Evolutionary conservation across 2,888 invertebrate genomes (phyloP).

Genomic region (Laspeyria flexula): DNA sequence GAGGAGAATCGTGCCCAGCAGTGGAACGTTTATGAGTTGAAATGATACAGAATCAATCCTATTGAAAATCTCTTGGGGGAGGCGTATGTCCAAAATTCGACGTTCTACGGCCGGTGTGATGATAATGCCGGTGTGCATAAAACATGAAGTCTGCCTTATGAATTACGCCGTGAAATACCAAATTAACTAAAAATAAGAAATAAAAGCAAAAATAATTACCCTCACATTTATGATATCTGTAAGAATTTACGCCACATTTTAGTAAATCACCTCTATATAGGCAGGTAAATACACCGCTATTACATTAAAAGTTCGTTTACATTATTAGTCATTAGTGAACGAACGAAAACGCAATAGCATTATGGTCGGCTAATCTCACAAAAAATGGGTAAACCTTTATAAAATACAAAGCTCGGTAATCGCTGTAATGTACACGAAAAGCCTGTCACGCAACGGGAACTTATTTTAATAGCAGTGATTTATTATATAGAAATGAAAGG

Average conservation of each 20-base stretch:
- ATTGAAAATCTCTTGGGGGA: too few relatives aligned
- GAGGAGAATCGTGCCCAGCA: too few relatives aligned
- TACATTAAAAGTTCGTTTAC: conserved; percentile 27
- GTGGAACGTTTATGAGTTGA: too few relatives aligned
- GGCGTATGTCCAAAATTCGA: too few relatives aligned
- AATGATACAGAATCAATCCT: too few relatives aligned
- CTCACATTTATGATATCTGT: too few relatives aligned
- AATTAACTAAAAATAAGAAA: too few relatives aligned
- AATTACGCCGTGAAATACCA: too few relatives aligned
- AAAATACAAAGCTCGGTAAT: conserved; percentile 41
- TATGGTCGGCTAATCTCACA: conserved; percentile 23
- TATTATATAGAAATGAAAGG: conserved; percentile 32
- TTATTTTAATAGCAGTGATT: conserved; percentile 28
- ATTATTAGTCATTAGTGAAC: conserved; percentile 26
- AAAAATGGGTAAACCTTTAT: conserved; percentile 28
- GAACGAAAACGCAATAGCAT: conserved; percentile 19
- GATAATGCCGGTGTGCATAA: too few relatives aligned
- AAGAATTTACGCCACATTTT: background rate
- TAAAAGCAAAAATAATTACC: too few relatives aligned
- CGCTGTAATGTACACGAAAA: conserved; percentile 54
- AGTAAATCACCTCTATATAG: conserved; percentile 20
- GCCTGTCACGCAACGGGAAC: conserved; percentile 54
- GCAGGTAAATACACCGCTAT: background rate
- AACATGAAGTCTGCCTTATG: too few relatives aligned
- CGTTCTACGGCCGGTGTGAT: too few relatives aligned